Evolutionary conservation across 2,888 invertebrate species (phyloP).

Genomic region (Oscheius sp.): DNA sequence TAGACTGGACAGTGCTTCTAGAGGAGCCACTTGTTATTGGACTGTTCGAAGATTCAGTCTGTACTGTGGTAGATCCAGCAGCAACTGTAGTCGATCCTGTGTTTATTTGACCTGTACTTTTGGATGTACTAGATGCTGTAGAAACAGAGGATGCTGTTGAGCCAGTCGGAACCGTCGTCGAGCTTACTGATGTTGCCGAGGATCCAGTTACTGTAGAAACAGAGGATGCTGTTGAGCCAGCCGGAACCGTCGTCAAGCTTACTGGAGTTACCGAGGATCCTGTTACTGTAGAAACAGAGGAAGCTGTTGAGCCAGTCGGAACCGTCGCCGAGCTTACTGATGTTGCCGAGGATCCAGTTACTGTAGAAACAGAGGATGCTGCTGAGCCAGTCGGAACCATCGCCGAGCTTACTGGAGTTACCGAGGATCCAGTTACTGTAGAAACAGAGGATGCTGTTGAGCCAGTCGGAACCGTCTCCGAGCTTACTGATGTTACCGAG

Average conservation of each 20-base stretch:
- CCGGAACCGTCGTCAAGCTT: background rate
- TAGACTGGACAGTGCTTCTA: background rate
- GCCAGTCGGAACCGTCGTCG: background rate
- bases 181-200: background rate
- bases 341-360: background rate
- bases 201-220: background rate
- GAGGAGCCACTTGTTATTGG: background rate
- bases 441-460: background rate
- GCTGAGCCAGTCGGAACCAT: background rate
- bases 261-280: background rate
- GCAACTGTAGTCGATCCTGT: background rate
- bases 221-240: background rate
- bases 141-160: background rate
- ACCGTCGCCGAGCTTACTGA: background rate
- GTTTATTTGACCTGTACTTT: background rate
- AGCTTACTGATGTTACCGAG: background rate
- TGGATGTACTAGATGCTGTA: background rate
- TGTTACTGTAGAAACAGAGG: conserved; percentile 1
- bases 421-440: background rate
- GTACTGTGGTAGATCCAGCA: background rate
- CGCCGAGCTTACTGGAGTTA: background rate
- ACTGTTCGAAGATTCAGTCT: background rate
- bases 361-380: background rate
- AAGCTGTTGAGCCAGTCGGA: background rate
- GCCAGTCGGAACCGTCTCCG: background rate